Percentiles rank a stretch among this genome's conserved stretches.
Conservation (phyloP, 2,797 vertebrate genomes). For the Amphiprion clarkii region DNA sequence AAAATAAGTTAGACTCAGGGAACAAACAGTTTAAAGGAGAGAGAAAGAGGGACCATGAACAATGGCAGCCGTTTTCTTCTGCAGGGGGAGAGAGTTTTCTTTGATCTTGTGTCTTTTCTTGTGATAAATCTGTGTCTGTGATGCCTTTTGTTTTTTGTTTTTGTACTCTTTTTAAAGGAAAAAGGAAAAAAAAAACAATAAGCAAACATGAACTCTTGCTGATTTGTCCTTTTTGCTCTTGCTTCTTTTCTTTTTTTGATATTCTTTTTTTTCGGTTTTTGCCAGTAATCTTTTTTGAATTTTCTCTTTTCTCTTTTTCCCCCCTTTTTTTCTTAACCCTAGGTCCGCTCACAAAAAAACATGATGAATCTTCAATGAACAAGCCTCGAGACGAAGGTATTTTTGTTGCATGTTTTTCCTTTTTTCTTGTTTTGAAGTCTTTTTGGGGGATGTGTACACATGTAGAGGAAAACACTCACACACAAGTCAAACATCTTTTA, state of each 20-base stretch:
- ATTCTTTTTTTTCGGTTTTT: slow-evolving; percentile 86
- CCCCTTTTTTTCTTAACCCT: slow-evolving; percentile 94
- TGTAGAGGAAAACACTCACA: slow-evolving; percentile 37
- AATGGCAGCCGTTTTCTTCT: slow-evolving; percentile 69
- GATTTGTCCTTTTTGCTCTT: slow-evolving; percentile 88
- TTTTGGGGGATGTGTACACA: slow-evolving; percentile 82
- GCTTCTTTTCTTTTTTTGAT: slow-evolving; percentile 89
- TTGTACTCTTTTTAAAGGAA: slow-evolving; percentile 80
- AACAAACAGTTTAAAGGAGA: slow-evolving; percentile 55
- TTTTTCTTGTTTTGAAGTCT: slow-evolving; percentile 88
- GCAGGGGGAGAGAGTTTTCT: slow-evolving; percentile 70
- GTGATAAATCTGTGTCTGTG: slow-evolving; percentile 86
- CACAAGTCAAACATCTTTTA: slow-evolving; percentile 51
- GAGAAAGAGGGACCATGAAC: slow-evolving; percentile 39
- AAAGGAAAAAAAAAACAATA: slow-evolving; percentile 51
- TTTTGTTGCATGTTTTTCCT: slow-evolving; percentile 91
- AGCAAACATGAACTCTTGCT: slow-evolving; percentile 83
- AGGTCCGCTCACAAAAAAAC: slow-evolving; percentile 98
- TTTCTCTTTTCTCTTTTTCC: slow-evolving; percentile 94
- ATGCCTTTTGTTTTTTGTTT: slow-evolving; percentile 84
- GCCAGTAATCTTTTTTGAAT: slow-evolving; percentile 91
- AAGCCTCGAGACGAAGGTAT: slow-evolving; percentile 90
- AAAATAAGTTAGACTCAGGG: slow-evolving; percentile 36
- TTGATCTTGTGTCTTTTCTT: slow-evolving; percentile 89
- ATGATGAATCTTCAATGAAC: slow-evolving; percentile 94